Evolutionary conservation across 2,797 vertebrate species (phyloP), one percentile per base, ranked within the genome.

Genomic region (Vireo griseus): DNA sequence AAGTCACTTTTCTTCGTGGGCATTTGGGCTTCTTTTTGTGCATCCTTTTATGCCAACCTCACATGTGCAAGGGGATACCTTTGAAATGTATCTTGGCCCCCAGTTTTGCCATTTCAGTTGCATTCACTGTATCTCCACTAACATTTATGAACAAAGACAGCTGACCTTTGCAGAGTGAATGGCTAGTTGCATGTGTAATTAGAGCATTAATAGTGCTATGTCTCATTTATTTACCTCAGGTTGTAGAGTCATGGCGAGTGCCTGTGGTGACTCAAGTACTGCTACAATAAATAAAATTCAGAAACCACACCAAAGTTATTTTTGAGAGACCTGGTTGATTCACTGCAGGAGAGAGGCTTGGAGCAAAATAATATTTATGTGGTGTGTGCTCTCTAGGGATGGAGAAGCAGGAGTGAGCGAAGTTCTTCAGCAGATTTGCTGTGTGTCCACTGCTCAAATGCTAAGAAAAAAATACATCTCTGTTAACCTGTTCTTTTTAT

Each of bases 141-240:
- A 90, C 48, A 25, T 91, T 96, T 92, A 91, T 94, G 85, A 90
- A 16, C 48, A 84, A 44, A 90, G 91, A 81, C 82, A 90, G 81
- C 44, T 96, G 95, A 96, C 92, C 94, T 94, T 96, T 97, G 87
- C 85, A 66, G 87, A 66, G 42, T 75, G 81, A 88, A 91, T 90
- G 69, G 78, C 73, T 92, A 88, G 78, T 72, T 77, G 92, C 75
- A 48, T 78, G 72, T 92, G 82, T 94, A 92, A 86, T 96, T 94
- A 96, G 72, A 81, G 55, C 86, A 95, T 86, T 94, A 92, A 78
- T 55, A 94, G 87, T 14, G 14, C 33, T 55, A 21, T 45, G 84
- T 93, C 87, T 96, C 62, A 88, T 90, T 86, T 72, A 72, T 83
- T 95, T 92, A 88, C 78, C 79, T 83, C 75, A 51, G 54, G 59